Percentiles rank a stretch among this genome's conserved stretches.
These are phyloP conservation scores for Merodon equestris DNA, from an alignment of 2,888 invertebrate genomes.

Conservation along the genomic window DNA sequence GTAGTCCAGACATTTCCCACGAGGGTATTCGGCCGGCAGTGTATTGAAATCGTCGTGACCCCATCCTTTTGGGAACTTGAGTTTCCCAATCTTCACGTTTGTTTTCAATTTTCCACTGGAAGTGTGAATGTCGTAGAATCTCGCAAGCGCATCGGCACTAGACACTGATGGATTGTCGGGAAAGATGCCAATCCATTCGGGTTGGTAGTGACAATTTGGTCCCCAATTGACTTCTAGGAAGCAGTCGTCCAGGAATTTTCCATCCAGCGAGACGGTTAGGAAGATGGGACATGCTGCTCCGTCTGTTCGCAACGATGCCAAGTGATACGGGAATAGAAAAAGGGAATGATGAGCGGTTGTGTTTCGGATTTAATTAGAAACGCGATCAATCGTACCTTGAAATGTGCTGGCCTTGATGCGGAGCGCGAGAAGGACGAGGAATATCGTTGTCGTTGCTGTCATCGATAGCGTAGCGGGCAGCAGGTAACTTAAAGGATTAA, in stretches of 20 bases:
- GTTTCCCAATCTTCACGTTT: conserved; percentile 79
- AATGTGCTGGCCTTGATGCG: conserved; percentile 31
- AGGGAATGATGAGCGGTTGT: conserved; percentile 16
- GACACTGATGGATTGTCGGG: conserved; percentile 76
- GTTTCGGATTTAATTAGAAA: conserved; percentile 41
- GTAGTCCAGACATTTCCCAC: conserved; percentile 84
- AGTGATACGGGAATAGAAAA: not conserved
- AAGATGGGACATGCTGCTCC: conserved; percentile 74
- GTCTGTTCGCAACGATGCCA: not conserved
- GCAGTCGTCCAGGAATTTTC: conserved; percentile 73
- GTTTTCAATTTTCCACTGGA: conserved; percentile 80
- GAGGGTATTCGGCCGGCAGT: conserved; percentile 73
- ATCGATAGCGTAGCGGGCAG: conserved; percentile 2
- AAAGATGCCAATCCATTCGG: conserved; percentile 77
- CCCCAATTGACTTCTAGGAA: conserved; percentile 77
- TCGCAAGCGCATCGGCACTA: conserved; percentile 72
- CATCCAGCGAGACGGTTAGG: conserved; percentile 75
- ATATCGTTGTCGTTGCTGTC: conserved; percentile 14
- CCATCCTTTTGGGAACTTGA: conserved; percentile 83
- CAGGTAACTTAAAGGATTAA: conserved; percentile 40
- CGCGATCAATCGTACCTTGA: conserved; percentile 52
- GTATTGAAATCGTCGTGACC: conserved; percentile 76
- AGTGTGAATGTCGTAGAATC: conserved; percentile 76
- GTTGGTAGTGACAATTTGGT: conserved; percentile 75
- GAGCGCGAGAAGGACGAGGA: conserved; percentile 43